phyloP scores from a whole-genome alignment of 2,797 vertebrate species.

The Kryptolebias ocellatus region DNA sequence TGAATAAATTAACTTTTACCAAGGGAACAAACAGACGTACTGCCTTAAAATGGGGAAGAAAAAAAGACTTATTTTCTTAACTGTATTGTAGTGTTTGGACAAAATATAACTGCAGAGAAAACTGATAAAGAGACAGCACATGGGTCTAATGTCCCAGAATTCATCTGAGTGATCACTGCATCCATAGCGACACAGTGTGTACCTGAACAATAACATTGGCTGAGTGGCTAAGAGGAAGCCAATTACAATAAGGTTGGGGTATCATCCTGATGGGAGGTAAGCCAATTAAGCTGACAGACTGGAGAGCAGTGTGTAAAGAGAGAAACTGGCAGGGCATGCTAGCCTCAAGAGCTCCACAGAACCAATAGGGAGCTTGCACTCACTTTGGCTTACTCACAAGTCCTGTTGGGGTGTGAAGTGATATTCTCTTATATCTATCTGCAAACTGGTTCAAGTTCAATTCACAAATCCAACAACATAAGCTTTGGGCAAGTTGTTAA shows the following conservation, averaged over 20 bases:
- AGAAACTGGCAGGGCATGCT: conserved; percentile 60
- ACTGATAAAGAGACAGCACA: conserved; percentile 51
- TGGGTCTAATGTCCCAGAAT: conserved; percentile 70
- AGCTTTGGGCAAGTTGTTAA: background rate
- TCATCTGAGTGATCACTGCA: conserved; percentile 66
- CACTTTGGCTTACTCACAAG: conserved; percentile 58
- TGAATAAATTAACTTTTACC: conserved; percentile 60
- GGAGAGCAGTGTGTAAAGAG: conserved; percentile 60
- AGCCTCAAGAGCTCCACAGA: conserved; percentile 51
- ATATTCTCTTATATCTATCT: conserved; percentile 24
- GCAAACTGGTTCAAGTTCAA: background rate
- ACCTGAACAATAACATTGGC: conserved; percentile 79
- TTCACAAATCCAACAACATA: background rate
- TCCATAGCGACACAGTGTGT: conserved; percentile 75
- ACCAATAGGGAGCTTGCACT: conserved; percentile 54
- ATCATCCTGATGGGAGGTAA: conserved; percentile 75
- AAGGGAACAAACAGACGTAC: conserved; percentile 31
- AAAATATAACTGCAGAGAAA: conserved; percentile 44
- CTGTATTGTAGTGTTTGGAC: conserved; percentile 46
- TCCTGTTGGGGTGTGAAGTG: conserved; percentile 59
- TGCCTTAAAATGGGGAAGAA: conserved; percentile 14
- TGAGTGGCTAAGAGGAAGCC: conserved; percentile 74
- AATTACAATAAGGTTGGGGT: conserved; percentile 75
- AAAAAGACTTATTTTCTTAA: conserved; percentile 13
- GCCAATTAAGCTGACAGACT: conserved; percentile 82